Evolutionary conservation across 2,888 invertebrate genomes (phyloP).

Genomic region (Agrotis puta): DNA sequence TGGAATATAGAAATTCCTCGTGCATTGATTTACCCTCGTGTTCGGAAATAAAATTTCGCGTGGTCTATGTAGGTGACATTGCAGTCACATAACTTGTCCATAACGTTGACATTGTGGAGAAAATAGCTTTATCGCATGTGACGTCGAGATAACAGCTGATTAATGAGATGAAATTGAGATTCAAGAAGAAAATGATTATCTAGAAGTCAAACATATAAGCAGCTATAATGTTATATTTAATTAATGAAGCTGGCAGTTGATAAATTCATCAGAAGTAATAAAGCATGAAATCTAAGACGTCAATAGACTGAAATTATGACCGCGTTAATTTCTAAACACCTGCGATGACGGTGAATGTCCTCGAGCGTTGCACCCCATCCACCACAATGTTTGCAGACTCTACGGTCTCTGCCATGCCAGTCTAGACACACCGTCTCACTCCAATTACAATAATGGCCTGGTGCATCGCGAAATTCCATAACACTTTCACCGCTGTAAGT

Average conservation of each 20-base stretch:
- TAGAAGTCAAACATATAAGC: neutral
- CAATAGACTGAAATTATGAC: slow-evolving; percentile 33
- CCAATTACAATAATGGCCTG: slow-evolving; percentile 81
- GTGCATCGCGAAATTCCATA: slow-evolving; percentile 84
- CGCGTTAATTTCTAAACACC: slow-evolving; percentile 42
- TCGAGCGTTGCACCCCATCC: slow-evolving; percentile 55
- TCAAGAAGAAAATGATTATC: neutral
- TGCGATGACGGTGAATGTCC: slow-evolving; percentile 46
- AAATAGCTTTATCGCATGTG: slow-evolving; percentile 13
- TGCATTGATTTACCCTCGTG: slow-evolving; percentile 12
- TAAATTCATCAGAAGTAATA: slow-evolving; percentile 20
- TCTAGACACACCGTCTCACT: slow-evolving; percentile 80
- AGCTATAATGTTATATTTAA: neutral
- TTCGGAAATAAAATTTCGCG: slow-evolving; percentile 17
- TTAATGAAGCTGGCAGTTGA: neutral
- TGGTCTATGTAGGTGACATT: slow-evolving; percentile 53
- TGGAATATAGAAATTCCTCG: slow-evolving; percentile 6
- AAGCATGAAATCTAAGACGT: slow-evolving; percentile 17
- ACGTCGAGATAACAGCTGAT: slow-evolving; percentile 26
- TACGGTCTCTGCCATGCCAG: slow-evolving; percentile 44
- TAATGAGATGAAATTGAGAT: slow-evolving; percentile 2
- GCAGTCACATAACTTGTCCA: slow-evolving; percentile 33
- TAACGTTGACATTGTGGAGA: slow-evolving; percentile 35
- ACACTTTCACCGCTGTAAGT: slow-evolving; percentile 83
- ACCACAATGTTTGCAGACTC: slow-evolving; percentile 44